These are phyloP conservation scores for Lagodon rhomboides DNA, from an alignment of 2,797 vertebrate species.

Conservation along the genomic window DNA sequence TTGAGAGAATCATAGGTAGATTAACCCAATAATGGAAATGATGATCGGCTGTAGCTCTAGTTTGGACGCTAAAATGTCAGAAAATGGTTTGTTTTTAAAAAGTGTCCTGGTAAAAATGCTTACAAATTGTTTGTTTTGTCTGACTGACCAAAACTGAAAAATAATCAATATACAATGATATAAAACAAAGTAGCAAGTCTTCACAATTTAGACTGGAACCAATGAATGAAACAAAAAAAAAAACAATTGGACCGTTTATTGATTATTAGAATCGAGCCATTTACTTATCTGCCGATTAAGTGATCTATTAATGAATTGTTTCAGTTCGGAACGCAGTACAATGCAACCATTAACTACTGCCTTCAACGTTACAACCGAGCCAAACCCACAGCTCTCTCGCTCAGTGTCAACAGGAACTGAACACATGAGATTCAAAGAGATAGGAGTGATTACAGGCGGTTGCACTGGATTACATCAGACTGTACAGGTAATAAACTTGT, in stretches of 20 bases:
- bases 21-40: background rate
- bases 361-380: background rate
- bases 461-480: slow-evolving; percentile 5
- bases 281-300: background rate
- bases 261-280: background rate
- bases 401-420: background rate
- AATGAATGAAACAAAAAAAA: background rate
- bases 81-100: background rate
- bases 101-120: background rate
- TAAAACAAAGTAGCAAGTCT: background rate
- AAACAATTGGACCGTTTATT: background rate
- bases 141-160: background rate
- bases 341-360: background rate
- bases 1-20: background rate
- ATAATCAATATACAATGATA: background rate
- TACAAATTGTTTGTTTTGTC: background rate
- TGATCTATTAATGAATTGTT: background rate
- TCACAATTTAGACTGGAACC: background rate
- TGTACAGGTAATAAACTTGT: slow-evolving; percentile 18
- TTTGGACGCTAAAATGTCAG: background rate
- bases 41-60: background rate
- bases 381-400: background rate
- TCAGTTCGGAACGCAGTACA: background rate
- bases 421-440: background rate
- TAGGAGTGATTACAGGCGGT: background rate